Percentiles rank a stretch among this genome's conserved stretches.
Evolutionary conservation across 1,140 invertebrate species (phyloP).

Genomic region (Ostrea denselamellosa): DNA sequence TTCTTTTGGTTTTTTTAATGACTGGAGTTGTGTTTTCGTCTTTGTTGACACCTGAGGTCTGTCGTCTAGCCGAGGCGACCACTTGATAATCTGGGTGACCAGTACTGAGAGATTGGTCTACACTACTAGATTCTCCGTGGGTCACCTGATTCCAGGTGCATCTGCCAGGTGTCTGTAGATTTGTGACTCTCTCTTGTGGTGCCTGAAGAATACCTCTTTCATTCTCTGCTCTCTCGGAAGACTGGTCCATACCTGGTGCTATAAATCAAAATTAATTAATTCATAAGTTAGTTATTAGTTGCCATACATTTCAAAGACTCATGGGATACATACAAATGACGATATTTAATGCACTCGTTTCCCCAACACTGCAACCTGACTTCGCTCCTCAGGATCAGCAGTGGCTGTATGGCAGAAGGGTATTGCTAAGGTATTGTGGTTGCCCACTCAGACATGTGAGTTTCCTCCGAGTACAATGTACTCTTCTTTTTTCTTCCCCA

Average conservation of each 20-base stretch:
- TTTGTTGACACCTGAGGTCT: background rate
- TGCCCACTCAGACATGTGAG: too few species aligned
- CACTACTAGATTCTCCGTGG: background rate
- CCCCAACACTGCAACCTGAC: too few species aligned
- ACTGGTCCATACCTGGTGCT: background rate
- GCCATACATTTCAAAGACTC: too few species aligned
- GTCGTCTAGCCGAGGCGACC: conserved; percentile 31
- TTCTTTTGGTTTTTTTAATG: conserved; percentile 50
- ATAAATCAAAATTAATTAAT: background rate
- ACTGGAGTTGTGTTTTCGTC: background rate
- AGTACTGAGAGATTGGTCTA: background rate
- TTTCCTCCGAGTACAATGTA: too few species aligned
- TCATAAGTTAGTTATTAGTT: too few species aligned
- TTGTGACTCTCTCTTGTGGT: background rate
- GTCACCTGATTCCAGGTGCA: background rate
- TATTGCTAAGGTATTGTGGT: too few species aligned
- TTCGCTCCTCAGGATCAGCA: too few species aligned
- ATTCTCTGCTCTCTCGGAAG: background rate
- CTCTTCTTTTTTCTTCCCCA: too few species aligned
- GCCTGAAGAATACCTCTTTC: background rate
- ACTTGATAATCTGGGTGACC: background rate
- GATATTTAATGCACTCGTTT: too few species aligned
- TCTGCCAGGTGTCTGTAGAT: background rate
- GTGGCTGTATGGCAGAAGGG: too few species aligned
- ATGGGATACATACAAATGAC: too few species aligned